Evolutionary conservation across 2,888 invertebrate species (phyloP).

Genomic region (Toxonevra muliebris): DNA sequence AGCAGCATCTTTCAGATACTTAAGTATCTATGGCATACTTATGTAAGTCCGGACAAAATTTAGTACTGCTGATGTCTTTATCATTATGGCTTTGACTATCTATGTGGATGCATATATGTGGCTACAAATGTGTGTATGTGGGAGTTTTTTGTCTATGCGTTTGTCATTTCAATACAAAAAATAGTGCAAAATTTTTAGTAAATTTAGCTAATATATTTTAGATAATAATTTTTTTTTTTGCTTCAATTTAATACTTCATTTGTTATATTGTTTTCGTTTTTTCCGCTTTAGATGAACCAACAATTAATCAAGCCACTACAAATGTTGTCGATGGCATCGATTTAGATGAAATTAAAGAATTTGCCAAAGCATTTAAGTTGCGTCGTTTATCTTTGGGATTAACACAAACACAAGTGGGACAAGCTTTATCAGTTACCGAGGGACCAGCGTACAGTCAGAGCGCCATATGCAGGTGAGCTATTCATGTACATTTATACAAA

Average conservation of each 20-base stretch:
- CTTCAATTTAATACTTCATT: conserved; percentile 3
- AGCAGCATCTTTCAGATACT: not conserved
- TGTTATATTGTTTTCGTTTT: not conserved
- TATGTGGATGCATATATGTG: no score
- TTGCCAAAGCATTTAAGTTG: conserved; percentile 96
- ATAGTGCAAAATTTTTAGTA: not conserved
- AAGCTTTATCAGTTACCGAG: conserved; percentile 94
- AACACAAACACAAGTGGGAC: conserved; percentile 97
- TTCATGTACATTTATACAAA: conserved; percentile 14
- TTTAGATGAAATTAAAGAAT: conserved; percentile 97
- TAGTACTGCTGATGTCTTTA: no score
- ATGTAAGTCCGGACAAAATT: no score
- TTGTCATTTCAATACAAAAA: not conserved
- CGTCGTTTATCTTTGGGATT: conserved; percentile 91
- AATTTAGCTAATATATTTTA: no score
- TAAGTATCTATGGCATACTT: not conserved
- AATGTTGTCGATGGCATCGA: conserved; percentile 97
- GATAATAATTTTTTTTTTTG: no score
- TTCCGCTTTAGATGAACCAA: conserved; percentile 78
- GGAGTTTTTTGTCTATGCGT: no score
- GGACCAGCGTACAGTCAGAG: conserved; percentile 99
- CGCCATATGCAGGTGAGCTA: conserved; percentile 94
- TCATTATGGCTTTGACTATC: no score
- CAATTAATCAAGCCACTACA: conserved; percentile 92
- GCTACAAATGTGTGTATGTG: no score